These are phyloP conservation scores for Athalia circularis DNA, from an alignment of 2,888 invertebrate genomes.

Conservation along the genomic window DNA sequence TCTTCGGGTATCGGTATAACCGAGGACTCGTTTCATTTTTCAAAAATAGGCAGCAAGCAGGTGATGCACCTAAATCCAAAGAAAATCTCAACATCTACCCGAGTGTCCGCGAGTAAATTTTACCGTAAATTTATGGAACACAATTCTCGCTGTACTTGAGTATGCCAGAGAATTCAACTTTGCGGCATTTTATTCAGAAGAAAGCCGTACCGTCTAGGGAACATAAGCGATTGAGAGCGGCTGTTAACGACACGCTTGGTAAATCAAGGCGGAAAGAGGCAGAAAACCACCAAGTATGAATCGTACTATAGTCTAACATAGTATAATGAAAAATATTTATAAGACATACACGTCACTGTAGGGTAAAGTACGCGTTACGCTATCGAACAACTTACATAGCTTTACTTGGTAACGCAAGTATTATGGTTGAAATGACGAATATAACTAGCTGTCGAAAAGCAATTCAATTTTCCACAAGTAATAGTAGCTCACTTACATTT, in stretches of 20 bases:
- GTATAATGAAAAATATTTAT: constrained; percentile 46
- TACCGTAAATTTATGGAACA: constrained; percentile 31
- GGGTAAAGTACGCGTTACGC: constrained; percentile 16
- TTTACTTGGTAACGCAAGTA: not conserved
- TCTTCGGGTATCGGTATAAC: too few relatives aligned
- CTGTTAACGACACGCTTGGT: constrained; percentile 60
- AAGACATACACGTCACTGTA: constrained; percentile 51
- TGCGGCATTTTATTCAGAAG: constrained; percentile 20
- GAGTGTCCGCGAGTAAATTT: not conserved
- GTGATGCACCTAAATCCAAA: too few relatives aligned
- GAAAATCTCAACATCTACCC: not conserved
- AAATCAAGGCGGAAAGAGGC: constrained; percentile 59
- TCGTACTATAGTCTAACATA: constrained; percentile 48
- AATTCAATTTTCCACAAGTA: not conserved
- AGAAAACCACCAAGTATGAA: constrained; percentile 50
- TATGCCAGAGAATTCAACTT: not conserved
- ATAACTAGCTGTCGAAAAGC: not conserved
- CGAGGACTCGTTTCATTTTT: too few relatives aligned
- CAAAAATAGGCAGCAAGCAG: too few relatives aligned
- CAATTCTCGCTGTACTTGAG: constrained; percentile 27
- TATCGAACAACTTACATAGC: not conserved
- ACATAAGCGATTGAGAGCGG: constrained; percentile 13
- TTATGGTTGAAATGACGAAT: not conserved
- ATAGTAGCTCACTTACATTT: not conserved
- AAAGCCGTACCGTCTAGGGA: constrained; percentile 20